Base-by-base conservation (phyloP, 2,888 invertebrate genomes). In the Vanessa cardui region DNA sequence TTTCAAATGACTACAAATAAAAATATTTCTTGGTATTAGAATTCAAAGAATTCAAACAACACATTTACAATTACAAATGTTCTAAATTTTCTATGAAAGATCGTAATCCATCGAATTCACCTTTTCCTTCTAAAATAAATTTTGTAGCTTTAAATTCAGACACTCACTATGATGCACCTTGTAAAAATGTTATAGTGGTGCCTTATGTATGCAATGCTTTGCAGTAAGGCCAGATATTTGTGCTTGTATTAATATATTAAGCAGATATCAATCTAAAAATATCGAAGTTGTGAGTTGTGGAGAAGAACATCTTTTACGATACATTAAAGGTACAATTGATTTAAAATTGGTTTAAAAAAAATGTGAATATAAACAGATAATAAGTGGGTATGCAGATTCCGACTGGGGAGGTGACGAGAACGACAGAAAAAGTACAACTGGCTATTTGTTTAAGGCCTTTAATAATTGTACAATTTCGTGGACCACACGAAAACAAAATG, bases 171-270 rank as follows among this genome's bases (percentile, higher is more conserved):
- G 49, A 72, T 61, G 72, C 73, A 16, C 74, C 73, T n/a, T n/a
- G n/a, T n/a, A n/a, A n/a, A n/a, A n/a, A n/a, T n/a, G n/a, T n/a
- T n/a, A n/a, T n/a, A n/a, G 49, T 76, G 74, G 20, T 74, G 68
- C 63, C 60, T 75, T 33, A 71, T 74, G 71, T 74, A 72, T 39
- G 21, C 62, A n/a, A 72, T 72, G 69, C 16, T 73, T n/a, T 71
- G 71, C 59, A 73, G n/a, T 66, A 7, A 70, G 72, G 12, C 74
- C 77, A 16, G 76, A 80, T 71, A 67, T 80, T 59, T 71, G 79
- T 72, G 61, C 62, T 9, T 18, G 69, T 58, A 64, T 79, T 45
- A 78, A 76, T 73, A 72, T 79, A 46, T 63, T 79, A 44, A 78
- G 78, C 64, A 73, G 77, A 65, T 78, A 62, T 49, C 47, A 47